Conservation (phyloP, 2,888 invertebrate genomes). For the Drosophila rubida region DNA sequence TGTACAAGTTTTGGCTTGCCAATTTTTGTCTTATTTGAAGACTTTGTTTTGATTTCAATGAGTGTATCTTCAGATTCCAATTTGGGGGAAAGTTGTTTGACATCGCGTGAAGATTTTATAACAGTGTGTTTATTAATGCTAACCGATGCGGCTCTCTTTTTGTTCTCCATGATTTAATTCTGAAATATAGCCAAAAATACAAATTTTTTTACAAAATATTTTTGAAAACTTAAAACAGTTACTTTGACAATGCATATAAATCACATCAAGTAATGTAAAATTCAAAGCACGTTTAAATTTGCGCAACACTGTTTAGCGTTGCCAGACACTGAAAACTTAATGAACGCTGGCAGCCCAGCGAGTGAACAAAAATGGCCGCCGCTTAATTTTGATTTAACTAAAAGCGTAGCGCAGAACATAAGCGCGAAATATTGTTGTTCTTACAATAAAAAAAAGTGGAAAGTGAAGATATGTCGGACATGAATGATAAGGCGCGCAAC, state of each 20-base stretch:
- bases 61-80: not conserved
- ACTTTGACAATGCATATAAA: not conserved
- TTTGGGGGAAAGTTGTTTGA: not conserved
- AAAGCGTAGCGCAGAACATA: not conserved
- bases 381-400: not conserved
- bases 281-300: not conserved
- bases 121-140: too few species aligned
- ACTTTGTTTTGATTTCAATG: not conserved
- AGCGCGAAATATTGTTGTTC: not conserved
- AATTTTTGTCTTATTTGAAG: not conserved
- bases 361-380: conserved; percentile 4
- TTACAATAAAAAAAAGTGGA: not conserved
- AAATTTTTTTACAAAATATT: not conserved
- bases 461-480: conserved; percentile 16
- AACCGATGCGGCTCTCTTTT: not conserved
- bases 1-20: not conserved
- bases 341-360: not conserved
- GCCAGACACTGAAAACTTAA: not conserved
- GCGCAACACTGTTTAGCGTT: not conserved
- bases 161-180: not conserved
- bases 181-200: not conserved
- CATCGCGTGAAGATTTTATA: not conserved
- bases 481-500: conserved; percentile 6
- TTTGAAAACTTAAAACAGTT: not conserved
- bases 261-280: not conserved